Evolutionary conservation across 2,888 invertebrate genomes (phyloP), one percentile per base, ranked within the genome.

Genomic region (Neoscelio sp.): DNA sequence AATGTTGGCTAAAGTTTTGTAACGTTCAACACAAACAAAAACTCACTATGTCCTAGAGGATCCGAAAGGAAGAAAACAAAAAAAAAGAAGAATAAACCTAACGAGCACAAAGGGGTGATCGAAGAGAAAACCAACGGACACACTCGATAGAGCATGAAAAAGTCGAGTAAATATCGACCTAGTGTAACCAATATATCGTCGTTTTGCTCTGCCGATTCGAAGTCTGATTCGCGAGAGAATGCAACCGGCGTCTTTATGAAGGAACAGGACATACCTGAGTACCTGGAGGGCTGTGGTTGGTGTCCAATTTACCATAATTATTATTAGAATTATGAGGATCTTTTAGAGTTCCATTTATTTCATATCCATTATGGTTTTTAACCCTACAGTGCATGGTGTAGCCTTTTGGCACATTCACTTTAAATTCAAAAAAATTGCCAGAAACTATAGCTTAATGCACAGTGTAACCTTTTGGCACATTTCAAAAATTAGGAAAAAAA

Each of bases 181-280:
- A 67, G 71, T 74, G 75, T 62, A 13, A 73, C 67, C 12, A 80
- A 74, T 74, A 64, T 74, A 65, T 74, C 76, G 17, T 33, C 65
- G n/a, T 28, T 80, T 67, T 78, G 78, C 50, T 71, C 73, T 30
- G 10, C 65, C 1, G 78, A 80, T 54, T 64, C 64, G 7, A 80
- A 80, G 23, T 40, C 76, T 44, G 70, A 73, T 30, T 15, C 71
- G 26, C 62, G 44, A n/a, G 73, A 77, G 20, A 78, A 70, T 79
- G 73, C 58, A 50, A 52, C 50, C 10, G 44, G 70, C 60, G 85
- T 86, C 83, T 87, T 86, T 84, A 89, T 89, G 88, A 90, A 90
- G 88, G 90, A 90, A 80, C 90, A 90, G 71, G 90, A 90, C 74
- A 89, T 90, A 54, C 89, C 90, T 8, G 90, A 90, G 71, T 90